Base-by-base conservation (phyloP, 2,113 vertebrate species). In the Pontoporia blainvillei region DNA sequence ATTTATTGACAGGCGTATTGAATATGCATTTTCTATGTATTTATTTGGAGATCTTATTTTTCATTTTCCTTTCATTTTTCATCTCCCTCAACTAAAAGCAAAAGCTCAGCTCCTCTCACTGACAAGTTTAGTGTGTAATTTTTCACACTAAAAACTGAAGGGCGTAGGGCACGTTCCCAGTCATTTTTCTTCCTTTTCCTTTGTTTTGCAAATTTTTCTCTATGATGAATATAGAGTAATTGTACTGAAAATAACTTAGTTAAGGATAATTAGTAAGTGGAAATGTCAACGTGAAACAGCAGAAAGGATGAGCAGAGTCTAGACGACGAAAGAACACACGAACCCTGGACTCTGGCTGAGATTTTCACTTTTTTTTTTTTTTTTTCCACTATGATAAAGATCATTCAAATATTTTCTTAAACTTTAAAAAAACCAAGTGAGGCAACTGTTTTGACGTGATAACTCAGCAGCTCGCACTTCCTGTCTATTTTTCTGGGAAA, bases 1-100 rank as follows among this genome's bases (percentile, higher is more conserved):
- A 3, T 12, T 8, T 57, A 1, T 6, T 27, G 39, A 15, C 7
- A 18, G 12, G 7, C 72, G 31, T 0, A 5, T 2, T n/a, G 31
- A 34, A 25, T 25, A 66, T 3, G 20, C 29, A 57, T 29, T 57
- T 93, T 54, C 62, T 69, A 31, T 17, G 23, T 61, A 62, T 44
- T 84, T 49, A 25, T 66, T 66, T 85, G 41, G 14, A 10, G 17
- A 66, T 36, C 27, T 14, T 39, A 41, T 15, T 52, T 67, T 81
- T n/a, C 62, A 67, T 17, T 36, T 34, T 67, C 27, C 59, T 36
- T 34, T 6, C 3, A 34, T 61, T 71, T 61, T 73, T 34, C 34
- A 36, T 27, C 27, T 86, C 36, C 46, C 3, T n/a, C 36, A 67
- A 36, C 61, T 61, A 57, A 71, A 79, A 61, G 49, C 52, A 69